Conservation (phyloP, 2,888 invertebrate genomes). For the Drosophila neutralis region DNA sequence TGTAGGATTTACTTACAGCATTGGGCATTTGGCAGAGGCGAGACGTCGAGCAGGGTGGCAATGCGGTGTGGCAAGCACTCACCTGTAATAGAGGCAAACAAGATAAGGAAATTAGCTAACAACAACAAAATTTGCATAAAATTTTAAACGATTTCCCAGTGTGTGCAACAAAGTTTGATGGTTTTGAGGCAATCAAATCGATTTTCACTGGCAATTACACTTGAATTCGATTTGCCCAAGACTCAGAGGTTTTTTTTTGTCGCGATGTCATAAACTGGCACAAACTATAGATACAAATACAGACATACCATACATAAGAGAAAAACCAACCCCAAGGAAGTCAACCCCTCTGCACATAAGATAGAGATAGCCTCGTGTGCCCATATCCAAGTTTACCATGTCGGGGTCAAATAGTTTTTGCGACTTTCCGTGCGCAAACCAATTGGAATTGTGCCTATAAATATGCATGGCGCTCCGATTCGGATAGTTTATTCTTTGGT, state of each 20-base stretch:
- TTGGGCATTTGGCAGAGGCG: conserved; percentile 48
- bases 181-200: conserved; percentile 30
- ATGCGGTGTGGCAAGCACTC: conserved; percentile 57
- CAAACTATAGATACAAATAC: conserved; percentile 20
- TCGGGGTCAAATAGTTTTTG: conserved; percentile 74
- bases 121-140: conserved; percentile 31
- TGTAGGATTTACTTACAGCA: conserved; percentile 56
- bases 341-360: conserved; percentile 13
- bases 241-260: conserved; percentile 20
- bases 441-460: conserved; percentile 61
- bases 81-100: conserved; percentile 59
- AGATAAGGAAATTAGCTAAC: conserved; percentile 41
- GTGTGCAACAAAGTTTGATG: conserved; percentile 19
- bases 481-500: conserved; percentile 17
- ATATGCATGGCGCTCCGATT: conserved; percentile 57
- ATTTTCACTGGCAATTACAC: conserved; percentile 28
- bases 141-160: conserved; percentile 33
- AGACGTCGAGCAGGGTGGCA: conserved; percentile 42
- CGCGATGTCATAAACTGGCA: conserved; percentile 64
- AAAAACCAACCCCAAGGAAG: conserved; percentile 1
- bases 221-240: conserved; percentile 19
- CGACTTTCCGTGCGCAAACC: conserved; percentile 70
- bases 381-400: conserved; percentile 77
- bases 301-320: background rate
- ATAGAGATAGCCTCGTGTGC: conserved; percentile 65